These are phyloP conservation scores for Xiphias gladius DNA, from an alignment of 2,113 vertebrate genomes.

Conservation along the genomic window DNA sequence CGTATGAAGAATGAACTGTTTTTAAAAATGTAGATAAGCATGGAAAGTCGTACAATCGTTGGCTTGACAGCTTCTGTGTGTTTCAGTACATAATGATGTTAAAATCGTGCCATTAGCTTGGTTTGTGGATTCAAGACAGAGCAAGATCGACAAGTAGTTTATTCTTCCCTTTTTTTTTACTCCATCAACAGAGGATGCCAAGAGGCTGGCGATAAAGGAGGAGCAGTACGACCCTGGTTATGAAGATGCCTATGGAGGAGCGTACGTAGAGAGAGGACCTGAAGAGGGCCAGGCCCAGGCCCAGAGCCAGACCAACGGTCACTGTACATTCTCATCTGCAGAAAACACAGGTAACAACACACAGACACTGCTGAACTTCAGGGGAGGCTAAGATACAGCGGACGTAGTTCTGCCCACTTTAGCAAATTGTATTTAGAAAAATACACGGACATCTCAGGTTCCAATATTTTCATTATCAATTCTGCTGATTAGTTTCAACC, in stretches of 20 bases:
- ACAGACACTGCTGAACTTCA: not conserved
- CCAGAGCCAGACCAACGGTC: slow-evolving; percentile 77
- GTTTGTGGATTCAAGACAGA: no score
- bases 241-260: slow-evolving; percentile 92
- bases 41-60: no score
- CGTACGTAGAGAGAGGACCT: slow-evolving; percentile 79
- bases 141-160: not conserved
- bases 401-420: not conserved
- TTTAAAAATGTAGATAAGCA: no score
- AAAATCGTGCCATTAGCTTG: no score
- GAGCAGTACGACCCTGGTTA: slow-evolving; percentile 97
- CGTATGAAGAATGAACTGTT: no score
- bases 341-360: slow-evolving; percentile 83
- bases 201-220: slow-evolving; percentile 96
- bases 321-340: slow-evolving; percentile 84
- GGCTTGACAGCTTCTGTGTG: not conserved
- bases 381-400: not conserved
- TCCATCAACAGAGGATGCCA: slow-evolving; percentile 90
- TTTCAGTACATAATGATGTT: not conserved
- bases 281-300: slow-evolving; percentile 53
- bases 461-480: no score
- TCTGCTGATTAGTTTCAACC: no score
- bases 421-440: no score
- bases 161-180: not conserved
- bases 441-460: no score